Evolutionary conservation across 35 echinoderm and acorn worm genomes (phyloP).

Genomic region (Ophioderma brevispina): DNA sequence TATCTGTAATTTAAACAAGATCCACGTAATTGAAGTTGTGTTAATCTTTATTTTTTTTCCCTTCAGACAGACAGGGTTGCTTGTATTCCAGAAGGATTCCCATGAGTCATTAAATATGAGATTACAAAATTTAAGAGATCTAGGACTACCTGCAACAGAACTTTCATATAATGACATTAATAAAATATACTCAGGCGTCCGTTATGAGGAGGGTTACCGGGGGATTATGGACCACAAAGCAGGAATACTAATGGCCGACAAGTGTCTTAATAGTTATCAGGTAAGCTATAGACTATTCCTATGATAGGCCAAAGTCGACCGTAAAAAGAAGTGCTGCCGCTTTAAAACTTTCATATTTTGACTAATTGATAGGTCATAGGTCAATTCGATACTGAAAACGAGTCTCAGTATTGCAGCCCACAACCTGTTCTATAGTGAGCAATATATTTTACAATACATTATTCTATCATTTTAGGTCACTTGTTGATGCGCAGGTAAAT

Average conservation of each 20-base stretch:
- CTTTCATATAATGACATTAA: conserved; percentile 3
- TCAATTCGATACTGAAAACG: too few species aligned
- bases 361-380: too few species aligned
- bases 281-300: conserved; percentile 16
- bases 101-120: background rate
- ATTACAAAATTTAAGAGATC: background rate
- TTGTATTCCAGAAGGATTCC: background rate
- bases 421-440: too few species aligned
- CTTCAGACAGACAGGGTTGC: background rate
- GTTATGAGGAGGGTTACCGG: background rate
- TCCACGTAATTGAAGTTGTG: too few species aligned
- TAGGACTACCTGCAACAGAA: background rate
- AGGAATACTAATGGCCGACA: conserved; percentile 71
- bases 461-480: too few species aligned
- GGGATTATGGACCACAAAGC: conserved; percentile 56
- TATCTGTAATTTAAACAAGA: too few species aligned
- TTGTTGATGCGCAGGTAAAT: too few species aligned
- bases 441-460: too few species aligned
- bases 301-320: too few species aligned
- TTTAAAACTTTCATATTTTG: too few species aligned
- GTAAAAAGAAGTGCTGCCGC: too few species aligned
- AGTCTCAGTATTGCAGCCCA: too few species aligned
- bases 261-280: conserved; percentile 35
- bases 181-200: conserved; percentile 35
- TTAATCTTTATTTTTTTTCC: background rate